Percentiles rank a stretch among this genome's conserved stretches.
These are phyloP conservation scores for Hydrotaea cyrtoneurina DNA, from an alignment of 2,888 invertebrate species.

Conservation along the genomic window DNA sequence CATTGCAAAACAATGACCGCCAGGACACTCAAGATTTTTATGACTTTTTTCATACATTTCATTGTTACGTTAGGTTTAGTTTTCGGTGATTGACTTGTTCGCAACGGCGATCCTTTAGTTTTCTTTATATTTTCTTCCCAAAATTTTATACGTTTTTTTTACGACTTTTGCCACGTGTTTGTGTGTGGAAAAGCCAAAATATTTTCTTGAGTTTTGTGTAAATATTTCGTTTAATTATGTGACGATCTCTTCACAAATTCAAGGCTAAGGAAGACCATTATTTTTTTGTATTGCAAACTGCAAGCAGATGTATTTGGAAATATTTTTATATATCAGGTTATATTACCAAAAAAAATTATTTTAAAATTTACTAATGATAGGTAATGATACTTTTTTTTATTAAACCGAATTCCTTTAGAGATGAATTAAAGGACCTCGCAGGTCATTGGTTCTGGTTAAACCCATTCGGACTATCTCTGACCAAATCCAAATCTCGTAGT, in stretches of 20 bases:
- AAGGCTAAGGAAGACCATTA: background rate
- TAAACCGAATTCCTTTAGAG: too few relatives aligned
- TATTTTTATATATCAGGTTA: background rate
- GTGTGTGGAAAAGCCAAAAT: background rate
- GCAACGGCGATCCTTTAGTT: background rate
- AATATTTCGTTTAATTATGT: background rate
- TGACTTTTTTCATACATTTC: background rate
- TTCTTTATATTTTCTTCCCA: background rate
- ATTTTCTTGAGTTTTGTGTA: background rate
- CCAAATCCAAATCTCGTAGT: too few relatives aligned
- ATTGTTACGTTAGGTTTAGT: too few relatives aligned
- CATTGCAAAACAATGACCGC: background rate
- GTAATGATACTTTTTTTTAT: too few relatives aligned
- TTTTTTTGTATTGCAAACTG: background rate
- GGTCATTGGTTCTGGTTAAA: too few relatives aligned
- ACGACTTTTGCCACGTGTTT: constrained; percentile 21
- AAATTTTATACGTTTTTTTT: background rate
- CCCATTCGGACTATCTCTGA: too few relatives aligned
- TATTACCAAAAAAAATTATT: background rate
- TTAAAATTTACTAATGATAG: too few relatives aligned
- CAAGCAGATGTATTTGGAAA: background rate
- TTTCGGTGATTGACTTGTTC: background rate
- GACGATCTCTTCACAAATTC: background rate
- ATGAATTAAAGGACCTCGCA: too few relatives aligned
- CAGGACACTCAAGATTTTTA: constrained; percentile 7